Conservation (phyloP, 1,140 invertebrate genomes). For the Trinorchestia longiramus region DNA sequence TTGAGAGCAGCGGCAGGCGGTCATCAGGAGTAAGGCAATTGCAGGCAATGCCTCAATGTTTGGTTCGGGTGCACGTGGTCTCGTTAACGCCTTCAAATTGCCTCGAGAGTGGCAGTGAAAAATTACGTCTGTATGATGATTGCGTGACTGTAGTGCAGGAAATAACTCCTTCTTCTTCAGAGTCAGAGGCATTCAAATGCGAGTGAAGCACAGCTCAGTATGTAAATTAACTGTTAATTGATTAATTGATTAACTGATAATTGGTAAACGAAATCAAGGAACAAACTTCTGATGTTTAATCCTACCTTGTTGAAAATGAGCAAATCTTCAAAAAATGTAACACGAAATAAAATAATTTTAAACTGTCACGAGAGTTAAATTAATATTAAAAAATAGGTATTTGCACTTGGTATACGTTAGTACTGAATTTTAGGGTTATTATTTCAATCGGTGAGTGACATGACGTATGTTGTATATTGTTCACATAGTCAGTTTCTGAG, state of each 20-base stretch:
- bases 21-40: not conserved
- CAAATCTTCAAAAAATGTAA: too few relatives aligned
- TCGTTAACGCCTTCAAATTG: slow-evolving; percentile 36
- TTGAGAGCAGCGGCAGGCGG: too few relatives aligned
- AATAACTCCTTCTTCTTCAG: not conserved
- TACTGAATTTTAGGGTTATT: not conserved
- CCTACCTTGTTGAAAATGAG: not conserved
- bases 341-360: not conserved
- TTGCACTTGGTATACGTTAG: not conserved
- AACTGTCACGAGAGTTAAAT: not conserved
- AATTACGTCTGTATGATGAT: slow-evolving; percentile 8
- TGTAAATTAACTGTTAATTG: not conserved
- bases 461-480: not conserved
- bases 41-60: slow-evolving; percentile 18
- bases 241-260: not conserved
- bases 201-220: not conserved
- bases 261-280: not conserved
- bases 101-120: slow-evolving; percentile 35
- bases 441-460: not conserved
- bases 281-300: not conserved
- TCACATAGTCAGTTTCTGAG: not conserved
- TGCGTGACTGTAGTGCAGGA: slow-evolving; percentile 6
- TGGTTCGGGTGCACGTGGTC: not conserved
- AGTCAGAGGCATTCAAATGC: not conserved
- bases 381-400: not conserved